phyloP scores from a whole-genome alignment of 2,797 vertebrate species.

The Varecia variegata region DNA sequence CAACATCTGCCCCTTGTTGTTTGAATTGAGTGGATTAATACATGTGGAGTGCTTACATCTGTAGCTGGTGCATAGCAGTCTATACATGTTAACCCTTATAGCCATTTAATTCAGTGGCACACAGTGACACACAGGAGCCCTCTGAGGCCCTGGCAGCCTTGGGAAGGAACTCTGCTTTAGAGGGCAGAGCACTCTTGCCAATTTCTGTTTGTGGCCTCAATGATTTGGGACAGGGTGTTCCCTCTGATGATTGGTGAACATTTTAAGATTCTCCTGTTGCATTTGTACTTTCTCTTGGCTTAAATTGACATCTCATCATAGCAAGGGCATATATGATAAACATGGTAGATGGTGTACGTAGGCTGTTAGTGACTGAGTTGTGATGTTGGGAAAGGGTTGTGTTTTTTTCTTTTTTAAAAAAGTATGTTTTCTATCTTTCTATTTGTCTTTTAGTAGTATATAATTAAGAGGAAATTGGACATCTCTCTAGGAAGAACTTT shows the following conservation, averaged over 20 bases:
- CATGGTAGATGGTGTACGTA: accelerated
- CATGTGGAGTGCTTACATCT: background rate
- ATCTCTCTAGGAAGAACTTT: background rate
- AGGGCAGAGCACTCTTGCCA: background rate
- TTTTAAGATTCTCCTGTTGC: background rate
- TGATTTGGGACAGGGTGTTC: background rate
- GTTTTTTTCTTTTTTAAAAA: background rate
- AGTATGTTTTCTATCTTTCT: background rate
- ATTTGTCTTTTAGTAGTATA: background rate
- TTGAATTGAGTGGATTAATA: background rate
- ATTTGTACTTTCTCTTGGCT: background rate
- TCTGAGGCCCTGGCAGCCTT: background rate
- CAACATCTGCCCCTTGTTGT: background rate
- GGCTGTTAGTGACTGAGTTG: background rate
- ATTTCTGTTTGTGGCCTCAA: background rate
- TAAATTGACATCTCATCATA: background rate
- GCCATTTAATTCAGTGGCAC: background rate
- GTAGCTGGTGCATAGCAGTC: background rate
- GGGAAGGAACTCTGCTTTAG: background rate
- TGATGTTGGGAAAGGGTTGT: background rate
- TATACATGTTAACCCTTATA: background rate
- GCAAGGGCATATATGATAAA: background rate
- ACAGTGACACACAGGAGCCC: background rate
- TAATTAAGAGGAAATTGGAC: background rate
- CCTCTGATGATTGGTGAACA: background rate